Evolutionary conservation across 2,797 vertebrate genomes (phyloP).

Genomic region (Sebastes oblongus): DNA sequence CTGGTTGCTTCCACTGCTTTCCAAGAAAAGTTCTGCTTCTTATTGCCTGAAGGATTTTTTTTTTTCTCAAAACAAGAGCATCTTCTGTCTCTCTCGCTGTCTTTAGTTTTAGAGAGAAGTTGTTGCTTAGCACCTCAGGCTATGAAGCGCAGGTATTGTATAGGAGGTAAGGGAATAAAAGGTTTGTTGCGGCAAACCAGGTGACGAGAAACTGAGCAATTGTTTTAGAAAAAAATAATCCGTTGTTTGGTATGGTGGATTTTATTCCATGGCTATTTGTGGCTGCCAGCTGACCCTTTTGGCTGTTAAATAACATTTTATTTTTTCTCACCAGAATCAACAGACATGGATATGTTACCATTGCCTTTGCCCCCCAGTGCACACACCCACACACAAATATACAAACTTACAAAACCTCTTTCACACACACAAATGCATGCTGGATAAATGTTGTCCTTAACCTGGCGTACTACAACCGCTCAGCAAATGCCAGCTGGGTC

Average conservation of each 20-base stretch:
- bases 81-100: conserved; percentile 23
- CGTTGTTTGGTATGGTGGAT: background rate
- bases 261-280: conserved; percentile 9
- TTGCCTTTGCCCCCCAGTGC: conserved; percentile 26
- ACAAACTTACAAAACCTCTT: background rate
- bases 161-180: conserved; percentile 9
- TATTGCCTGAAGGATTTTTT: conserved; percentile 48
- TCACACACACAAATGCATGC: conserved; percentile 43
- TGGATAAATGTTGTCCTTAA: conserved; percentile 75
- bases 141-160: conserved; percentile 11
- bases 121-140: conserved; percentile 56
- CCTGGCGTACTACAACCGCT: conserved; percentile 67
- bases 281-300: conserved; percentile 1
- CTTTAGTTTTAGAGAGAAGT: conserved; percentile 39
- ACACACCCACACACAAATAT: conserved; percentile 23
- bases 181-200: background rate
- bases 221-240: conserved; percentile 22
- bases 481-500: conserved; percentile 78
- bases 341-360: conserved; percentile 14
- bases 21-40: conserved; percentile 60
- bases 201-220: conserved; percentile 11
- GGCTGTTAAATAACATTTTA: background rate
- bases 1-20: conserved; percentile 35
- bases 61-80: conserved; percentile 40
- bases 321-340: conserved; percentile 6